phyloP scores from a whole-genome alignment of 2,888 invertebrate species.

The Saturnia pavonia region DNA sequence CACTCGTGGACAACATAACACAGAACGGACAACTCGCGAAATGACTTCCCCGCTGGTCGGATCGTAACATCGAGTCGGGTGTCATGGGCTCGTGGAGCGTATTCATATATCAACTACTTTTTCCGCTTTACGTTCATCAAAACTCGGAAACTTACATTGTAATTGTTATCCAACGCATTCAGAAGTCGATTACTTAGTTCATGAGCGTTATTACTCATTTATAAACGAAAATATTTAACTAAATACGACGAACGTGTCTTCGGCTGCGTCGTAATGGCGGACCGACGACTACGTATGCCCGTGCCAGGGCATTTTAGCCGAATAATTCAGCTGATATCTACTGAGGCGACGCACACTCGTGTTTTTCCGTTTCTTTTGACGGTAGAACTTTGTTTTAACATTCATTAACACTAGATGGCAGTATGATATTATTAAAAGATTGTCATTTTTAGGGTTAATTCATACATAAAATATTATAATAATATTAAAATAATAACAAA shows the following conservation, averaged over 20 bases:
- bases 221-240: conserved; percentile 84
- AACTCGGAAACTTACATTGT: conserved; percentile 94
- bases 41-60: conserved; percentile 68
- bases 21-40: conserved; percentile 49
- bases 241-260: conserved; percentile 83
- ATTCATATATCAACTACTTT: conserved; percentile 71
- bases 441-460: background rate
- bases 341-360: conserved; percentile 80
- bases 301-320: conserved; percentile 83
- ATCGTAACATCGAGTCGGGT: conserved; percentile 75
- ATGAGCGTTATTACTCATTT: conserved; percentile 91
- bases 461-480: background rate
- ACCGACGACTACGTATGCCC: conserved; percentile 83
- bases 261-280: conserved; percentile 83
- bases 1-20: conserved; percentile 46
- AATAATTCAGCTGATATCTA: conserved; percentile 83
- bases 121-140: conserved; percentile 68
- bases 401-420: conserved; percentile 56
- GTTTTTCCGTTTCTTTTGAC: conserved; percentile 82
- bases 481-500: background rate
- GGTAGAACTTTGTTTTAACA: conserved; percentile 54
- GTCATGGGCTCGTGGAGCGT: conserved; percentile 79
- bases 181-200: conserved; percentile 98
- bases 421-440: background rate
- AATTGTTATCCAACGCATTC: conserved; percentile 97